Evolutionary conservation across 92 coral and sea anemone species (phyloP).

Genomic region (Galaxea fascicularis): DNA sequence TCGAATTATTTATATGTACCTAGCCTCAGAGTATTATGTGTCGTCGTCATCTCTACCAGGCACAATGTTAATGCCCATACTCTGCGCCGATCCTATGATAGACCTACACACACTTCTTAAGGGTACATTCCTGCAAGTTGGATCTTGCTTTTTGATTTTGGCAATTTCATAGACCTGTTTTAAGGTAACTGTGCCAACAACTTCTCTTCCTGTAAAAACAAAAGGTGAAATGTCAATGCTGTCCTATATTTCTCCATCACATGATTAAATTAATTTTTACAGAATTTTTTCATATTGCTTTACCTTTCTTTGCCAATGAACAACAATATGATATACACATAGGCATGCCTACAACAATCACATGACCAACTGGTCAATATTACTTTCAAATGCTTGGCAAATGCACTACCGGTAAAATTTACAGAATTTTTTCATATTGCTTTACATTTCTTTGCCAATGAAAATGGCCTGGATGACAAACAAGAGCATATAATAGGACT

Average conservation of each 20-base stretch:
- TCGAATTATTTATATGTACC: neutral
- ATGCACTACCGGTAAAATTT: too few species aligned
- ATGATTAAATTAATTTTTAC: too few species aligned
- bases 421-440: too few species aligned
- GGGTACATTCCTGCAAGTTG: conserved; percentile 86
- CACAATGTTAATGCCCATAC: conserved; percentile 90
- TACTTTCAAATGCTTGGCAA: too few species aligned
- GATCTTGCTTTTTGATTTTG: conserved; percentile 82
- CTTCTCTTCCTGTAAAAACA: conserved; percentile 76
- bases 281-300: too few species aligned
- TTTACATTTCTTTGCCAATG: too few species aligned
- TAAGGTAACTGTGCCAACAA: conserved; percentile 90
- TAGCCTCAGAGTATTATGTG: neutral
- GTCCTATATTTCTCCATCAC: neutral
- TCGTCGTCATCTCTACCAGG: conserved; percentile 72
- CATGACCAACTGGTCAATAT: too few species aligned
- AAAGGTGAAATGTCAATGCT: neutral
- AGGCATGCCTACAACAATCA: too few species aligned
- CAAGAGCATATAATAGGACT: too few species aligned
- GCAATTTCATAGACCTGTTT: conserved; percentile 97
- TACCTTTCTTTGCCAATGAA: too few species aligned
- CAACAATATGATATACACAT: too few species aligned
- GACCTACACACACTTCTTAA: conserved; percentile 87
- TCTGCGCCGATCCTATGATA: conserved; percentile 91
- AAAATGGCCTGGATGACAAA: too few species aligned